Percentiles rank a stretch among this genome's conserved stretches.
Evolutionary conservation across 2,113 vertebrate species (phyloP).

Genomic region (Cinclus cinclus): DNA sequence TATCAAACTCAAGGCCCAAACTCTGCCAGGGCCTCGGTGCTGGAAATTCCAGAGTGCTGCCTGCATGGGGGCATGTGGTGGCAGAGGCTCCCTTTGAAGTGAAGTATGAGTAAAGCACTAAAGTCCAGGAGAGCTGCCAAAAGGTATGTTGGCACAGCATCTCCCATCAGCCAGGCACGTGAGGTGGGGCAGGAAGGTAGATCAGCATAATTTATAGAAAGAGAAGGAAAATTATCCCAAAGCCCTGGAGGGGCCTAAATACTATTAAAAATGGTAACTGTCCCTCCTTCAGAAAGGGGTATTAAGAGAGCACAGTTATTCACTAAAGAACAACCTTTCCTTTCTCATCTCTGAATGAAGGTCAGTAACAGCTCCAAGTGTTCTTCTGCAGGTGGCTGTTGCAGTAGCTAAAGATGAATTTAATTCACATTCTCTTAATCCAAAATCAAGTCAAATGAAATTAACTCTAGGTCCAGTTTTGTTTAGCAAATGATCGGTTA

Average conservation of each 20-base stretch:
- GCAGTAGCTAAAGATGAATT: not conserved
- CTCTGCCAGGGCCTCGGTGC: rapidly evolving
- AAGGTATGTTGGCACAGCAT: not conserved
- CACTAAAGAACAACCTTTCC: not conserved
- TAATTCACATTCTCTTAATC: not conserved
- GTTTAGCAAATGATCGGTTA: not conserved
- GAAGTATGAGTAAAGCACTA: not conserved
- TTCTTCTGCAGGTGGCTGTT: not conserved
- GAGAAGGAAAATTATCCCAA: not conserved
- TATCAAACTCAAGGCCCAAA: not conserved
- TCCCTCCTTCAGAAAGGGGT: not conserved
- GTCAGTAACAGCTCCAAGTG: not conserved
- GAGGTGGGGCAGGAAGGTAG: not conserved
- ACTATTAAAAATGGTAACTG: not conserved
- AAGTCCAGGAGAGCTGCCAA: not conserved
- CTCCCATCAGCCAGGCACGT: not conserved
- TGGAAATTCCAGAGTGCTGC: not conserved
- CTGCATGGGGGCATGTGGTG: rapidly evolving
- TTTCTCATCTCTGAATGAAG: not conserved
- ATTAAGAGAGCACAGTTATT: not conserved
- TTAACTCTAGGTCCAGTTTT: not conserved
- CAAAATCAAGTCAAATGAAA: not conserved
- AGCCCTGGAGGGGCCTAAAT: not conserved
- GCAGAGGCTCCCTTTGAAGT: not conserved
- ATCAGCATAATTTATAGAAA: not conserved